Percentiles rank a stretch among this genome's conserved stretches.
These are phyloP conservation scores for Gonioctena quinquepunctata DNA, from an alignment of 1,140 invertebrate genomes.

Conservation along the genomic window DNA sequence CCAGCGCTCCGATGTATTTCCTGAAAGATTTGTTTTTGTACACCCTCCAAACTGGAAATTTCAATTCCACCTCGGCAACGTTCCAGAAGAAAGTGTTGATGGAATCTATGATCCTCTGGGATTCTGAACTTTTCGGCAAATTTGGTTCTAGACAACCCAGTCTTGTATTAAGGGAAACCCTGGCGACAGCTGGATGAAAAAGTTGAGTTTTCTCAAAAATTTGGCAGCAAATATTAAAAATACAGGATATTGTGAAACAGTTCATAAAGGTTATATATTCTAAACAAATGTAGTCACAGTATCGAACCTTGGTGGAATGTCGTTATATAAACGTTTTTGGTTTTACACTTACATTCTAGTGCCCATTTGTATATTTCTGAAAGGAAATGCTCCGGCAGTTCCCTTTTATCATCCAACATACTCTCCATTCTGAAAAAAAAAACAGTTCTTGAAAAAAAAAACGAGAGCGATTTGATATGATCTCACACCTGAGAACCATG, in stretches of 20 bases:
- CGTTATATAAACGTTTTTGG: neutral
- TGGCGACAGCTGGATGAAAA: slow-evolving; percentile 71
- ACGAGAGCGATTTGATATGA: too few species aligned
- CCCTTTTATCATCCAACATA: slow-evolving; percentile 67
- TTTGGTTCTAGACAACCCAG: slow-evolving; percentile 74
- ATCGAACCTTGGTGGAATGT: neutral
- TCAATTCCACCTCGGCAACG: slow-evolving; percentile 76
- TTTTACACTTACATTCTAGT: slow-evolving; percentile 76
- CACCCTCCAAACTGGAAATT: slow-evolving; percentile 79
- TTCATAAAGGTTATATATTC: neutral
- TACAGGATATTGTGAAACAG: neutral
- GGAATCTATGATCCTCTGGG: slow-evolving; percentile 74
- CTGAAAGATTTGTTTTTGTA: slow-evolving; percentile 76
- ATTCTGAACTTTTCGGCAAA: slow-evolving; percentile 63
- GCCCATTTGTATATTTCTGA: slow-evolving; percentile 87
- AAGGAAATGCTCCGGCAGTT: slow-evolving; percentile 76
- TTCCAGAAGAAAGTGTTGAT: slow-evolving; percentile 81
- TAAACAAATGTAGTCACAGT: neutral
- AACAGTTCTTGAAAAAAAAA: too few species aligned
- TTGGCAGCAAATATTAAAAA: neutral
- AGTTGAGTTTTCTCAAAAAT: too few species aligned
- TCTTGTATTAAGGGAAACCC: slow-evolving; percentile 77
- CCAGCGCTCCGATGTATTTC: slow-evolving; percentile 73
- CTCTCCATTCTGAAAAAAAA: slow-evolving; percentile 66
- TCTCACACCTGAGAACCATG: too few species aligned